Conservation (phyloP, 2,113 vertebrate genomes). For the Atrichornis clamosus region DNA sequence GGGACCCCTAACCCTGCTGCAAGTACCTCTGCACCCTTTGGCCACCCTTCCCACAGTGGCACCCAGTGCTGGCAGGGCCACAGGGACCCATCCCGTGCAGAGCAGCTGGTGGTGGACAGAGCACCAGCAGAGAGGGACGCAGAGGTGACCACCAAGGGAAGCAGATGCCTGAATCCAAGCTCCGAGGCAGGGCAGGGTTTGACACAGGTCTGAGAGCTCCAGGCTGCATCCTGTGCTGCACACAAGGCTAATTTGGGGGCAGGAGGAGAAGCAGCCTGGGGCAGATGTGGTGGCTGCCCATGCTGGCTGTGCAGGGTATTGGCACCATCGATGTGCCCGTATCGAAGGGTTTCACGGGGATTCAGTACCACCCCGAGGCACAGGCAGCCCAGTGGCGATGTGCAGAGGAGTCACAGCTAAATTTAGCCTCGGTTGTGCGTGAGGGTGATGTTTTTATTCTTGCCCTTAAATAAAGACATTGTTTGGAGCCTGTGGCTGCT, state of each 20-base stretch:
- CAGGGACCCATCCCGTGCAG: neutral
- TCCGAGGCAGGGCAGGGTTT: neutral
- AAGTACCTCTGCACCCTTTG: neutral
- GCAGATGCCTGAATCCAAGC: neutral
- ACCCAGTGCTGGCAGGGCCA: neutral
- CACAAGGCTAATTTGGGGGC: neutral
- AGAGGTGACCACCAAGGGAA: neutral
- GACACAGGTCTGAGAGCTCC: accelerated
- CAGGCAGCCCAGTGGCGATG: neutral
- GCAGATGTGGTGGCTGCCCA: neutral
- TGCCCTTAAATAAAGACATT: neutral
- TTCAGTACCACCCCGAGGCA: neutral
- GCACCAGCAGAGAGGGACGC: accelerated
- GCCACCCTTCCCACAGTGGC: neutral
- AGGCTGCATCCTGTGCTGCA: neutral
- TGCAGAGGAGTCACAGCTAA: neutral
- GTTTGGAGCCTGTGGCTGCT: neutral
- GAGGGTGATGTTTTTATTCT: neutral
- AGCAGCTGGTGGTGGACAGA: neutral
- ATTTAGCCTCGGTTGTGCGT: neutral
- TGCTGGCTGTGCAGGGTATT: neutral
- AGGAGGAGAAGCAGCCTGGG: neutral
- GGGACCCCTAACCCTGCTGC: neutral
- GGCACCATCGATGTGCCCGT: accelerated
- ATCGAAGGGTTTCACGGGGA: neutral